Conservation (phyloP, 1,140 invertebrate genomes). For the Batillaria attramentaria region DNA sequence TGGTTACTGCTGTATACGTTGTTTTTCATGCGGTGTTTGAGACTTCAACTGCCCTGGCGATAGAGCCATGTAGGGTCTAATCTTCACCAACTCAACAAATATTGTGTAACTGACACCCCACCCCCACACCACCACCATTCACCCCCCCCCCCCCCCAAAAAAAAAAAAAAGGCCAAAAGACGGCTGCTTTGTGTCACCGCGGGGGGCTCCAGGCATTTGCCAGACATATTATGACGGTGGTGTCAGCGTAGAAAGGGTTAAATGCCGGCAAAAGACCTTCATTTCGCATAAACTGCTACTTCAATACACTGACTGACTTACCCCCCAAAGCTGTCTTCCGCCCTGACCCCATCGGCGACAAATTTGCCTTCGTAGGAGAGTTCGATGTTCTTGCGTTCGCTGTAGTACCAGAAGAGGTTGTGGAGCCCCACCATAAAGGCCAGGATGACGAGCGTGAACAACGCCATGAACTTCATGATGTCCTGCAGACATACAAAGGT, state of each 20-base stretch:
- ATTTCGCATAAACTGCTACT: neutral
- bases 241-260: neutral
- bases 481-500: conserved; percentile 48
- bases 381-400: conserved; percentile 49
- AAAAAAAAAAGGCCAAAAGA: too few relatives aligned
- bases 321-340: conserved; percentile 54
- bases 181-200: too few relatives aligned
- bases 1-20: too few relatives aligned
- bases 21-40: too few relatives aligned
- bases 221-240: too few relatives aligned
- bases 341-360: conserved; percentile 34
- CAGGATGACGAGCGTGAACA: conserved; percentile 60
- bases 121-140: too few relatives aligned
- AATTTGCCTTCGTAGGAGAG: conserved; percentile 28
- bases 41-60: too few relatives aligned
- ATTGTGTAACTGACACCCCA: too few relatives aligned
- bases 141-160: too few relatives aligned
- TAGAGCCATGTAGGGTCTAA: too few relatives aligned
- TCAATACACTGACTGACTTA: conserved; percentile 38
- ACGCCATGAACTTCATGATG: conserved; percentile 60
- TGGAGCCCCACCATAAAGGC: conserved; percentile 66
- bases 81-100: too few relatives aligned
- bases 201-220: too few relatives aligned
- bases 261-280: neutral
- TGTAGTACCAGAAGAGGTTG: conserved; percentile 69